phyloP scores from a whole-genome alignment of 2,113 vertebrate genomes.

The Alaudala cheleensis region DNA sequence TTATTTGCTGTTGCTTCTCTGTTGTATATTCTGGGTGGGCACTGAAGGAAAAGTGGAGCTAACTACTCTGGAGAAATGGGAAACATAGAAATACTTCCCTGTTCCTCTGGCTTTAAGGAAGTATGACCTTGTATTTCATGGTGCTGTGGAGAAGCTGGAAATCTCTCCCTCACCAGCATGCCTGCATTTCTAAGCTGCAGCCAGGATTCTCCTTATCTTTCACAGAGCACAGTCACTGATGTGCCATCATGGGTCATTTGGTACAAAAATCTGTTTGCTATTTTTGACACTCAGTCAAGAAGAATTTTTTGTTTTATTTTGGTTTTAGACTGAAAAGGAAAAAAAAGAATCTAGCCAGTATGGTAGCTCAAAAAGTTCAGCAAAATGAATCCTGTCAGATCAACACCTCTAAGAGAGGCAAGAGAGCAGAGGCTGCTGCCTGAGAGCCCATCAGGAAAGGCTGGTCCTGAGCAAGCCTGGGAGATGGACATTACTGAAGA shows the following conservation, averaged over 20 bases:
- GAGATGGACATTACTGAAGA: not conserved
- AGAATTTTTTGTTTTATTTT: not conserved
- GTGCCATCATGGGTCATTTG: slow-evolving; percentile 17
- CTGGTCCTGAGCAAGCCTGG: not conserved
- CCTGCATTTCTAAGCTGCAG: slow-evolving; percentile 17
- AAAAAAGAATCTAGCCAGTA: not conserved
- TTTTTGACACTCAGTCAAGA: slow-evolving; percentile 11
- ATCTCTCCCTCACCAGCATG: not conserved
- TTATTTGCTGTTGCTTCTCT: slow-evolving; percentile 13
- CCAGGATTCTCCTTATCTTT: slow-evolving; percentile 55
- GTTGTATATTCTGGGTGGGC: not conserved
- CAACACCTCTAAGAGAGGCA: not conserved
- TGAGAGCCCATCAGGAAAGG: not conserved
- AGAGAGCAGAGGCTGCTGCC: not conserved
- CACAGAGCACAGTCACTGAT: not conserved
- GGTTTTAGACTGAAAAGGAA: not conserved
- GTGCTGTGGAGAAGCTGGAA: not conserved
- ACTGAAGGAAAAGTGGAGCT: not conserved
- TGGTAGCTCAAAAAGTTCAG: not conserved
- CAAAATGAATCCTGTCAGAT: not conserved
- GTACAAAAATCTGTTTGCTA: slow-evolving; percentile 16
- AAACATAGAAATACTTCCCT: not conserved
- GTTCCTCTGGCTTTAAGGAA: not conserved
- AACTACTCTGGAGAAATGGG: not conserved
- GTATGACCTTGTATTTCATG: slow-evolving; percentile 27